phyloP scores from a whole-genome alignment of 2,888 invertebrate genomes.

The Microctonus brassicae region DNA sequence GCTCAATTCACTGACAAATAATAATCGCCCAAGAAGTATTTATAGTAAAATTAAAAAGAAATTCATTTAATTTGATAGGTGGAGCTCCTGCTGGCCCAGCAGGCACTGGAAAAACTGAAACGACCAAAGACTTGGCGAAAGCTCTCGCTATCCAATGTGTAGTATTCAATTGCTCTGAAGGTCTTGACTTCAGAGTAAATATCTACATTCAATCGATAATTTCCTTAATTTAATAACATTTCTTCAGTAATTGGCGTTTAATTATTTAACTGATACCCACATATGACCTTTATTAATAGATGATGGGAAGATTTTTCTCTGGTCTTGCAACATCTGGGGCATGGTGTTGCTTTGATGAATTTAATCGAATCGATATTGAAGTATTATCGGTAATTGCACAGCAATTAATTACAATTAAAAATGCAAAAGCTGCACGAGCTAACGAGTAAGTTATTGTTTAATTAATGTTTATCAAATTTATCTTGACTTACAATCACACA shows the following conservation, averaged over 20 bases:
- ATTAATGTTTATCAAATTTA: not conserved
- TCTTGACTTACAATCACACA: no score
- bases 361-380: slow-evolving; percentile 91
- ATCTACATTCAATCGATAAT: not conserved
- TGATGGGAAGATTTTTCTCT: slow-evolving; percentile 93
- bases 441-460: slow-evolving; percentile 66
- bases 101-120: slow-evolving; percentile 92
- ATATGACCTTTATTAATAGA: slow-evolving; percentile 69
- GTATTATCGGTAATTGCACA: slow-evolving; percentile 92
- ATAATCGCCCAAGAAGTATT: no score
- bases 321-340: slow-evolving; percentile 91
- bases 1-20: not conserved
- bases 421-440: slow-evolving; percentile 82
- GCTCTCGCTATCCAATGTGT: slow-evolving; percentile 90
- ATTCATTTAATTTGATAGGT: slow-evolving; percentile 67
- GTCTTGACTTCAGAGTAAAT: slow-evolving; percentile 73
- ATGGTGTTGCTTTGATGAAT: slow-evolving; percentile 95
- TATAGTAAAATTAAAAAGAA: no score
- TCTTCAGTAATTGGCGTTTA: not conserved
- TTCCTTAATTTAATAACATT: not conserved
- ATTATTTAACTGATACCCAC: not conserved
- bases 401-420: slow-evolving; percentile 88
- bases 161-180: slow-evolving; percentile 93
- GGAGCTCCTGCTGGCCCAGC: slow-evolving; percentile 92
- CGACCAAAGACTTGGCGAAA: slow-evolving; percentile 91